Conservation (phyloP, 2,888 invertebrate species). For the Uloborus plumipes region DNA sequence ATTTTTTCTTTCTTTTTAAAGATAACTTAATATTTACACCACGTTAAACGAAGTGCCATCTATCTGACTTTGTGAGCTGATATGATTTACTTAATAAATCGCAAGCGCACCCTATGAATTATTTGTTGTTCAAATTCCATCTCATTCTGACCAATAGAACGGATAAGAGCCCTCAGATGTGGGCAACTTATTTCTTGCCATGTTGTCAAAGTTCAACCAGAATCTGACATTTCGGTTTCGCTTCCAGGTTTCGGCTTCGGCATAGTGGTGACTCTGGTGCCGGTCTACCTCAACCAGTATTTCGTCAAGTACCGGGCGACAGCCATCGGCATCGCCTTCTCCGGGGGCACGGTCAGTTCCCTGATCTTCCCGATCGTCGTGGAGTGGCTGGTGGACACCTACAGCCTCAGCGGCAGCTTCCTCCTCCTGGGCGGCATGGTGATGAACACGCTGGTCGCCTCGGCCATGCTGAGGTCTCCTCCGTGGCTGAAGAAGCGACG, state of each 20-base stretch:
- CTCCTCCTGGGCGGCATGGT: conserved; percentile 61
- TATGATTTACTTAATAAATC: too few relatives aligned
- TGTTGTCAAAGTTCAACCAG: too few relatives aligned
- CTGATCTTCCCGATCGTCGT: conserved; percentile 64
- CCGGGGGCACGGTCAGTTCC: conserved; percentile 66
- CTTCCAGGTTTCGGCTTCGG: conserved; percentile 65
- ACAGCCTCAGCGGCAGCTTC: conserved; percentile 59
- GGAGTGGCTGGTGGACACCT: conserved; percentile 58
- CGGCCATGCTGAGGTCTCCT: conserved; percentile 29
- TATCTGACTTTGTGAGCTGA: too few relatives aligned
- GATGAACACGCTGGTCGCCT: conserved; percentile 62
- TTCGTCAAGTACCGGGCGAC: conserved; percentile 64
- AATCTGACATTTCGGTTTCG: too few relatives aligned
- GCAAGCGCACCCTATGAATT: too few relatives aligned
- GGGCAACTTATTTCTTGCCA: too few relatives aligned
- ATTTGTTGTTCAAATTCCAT: too few relatives aligned
- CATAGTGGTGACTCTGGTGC: conserved; percentile 61
- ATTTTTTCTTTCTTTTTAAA: too few relatives aligned
- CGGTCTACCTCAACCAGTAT: conserved; percentile 65
- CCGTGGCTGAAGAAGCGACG: conserved; percentile 37
- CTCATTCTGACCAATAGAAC: too few relatives aligned
- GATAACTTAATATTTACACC: too few relatives aligned
- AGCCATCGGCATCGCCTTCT: conserved; percentile 65
- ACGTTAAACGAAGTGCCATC: too few relatives aligned
- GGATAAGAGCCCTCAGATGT: too few relatives aligned